phyloP scores from a whole-genome alignment of 2,113 vertebrate species.

The Sminthopsis crassicaudata region DNA sequence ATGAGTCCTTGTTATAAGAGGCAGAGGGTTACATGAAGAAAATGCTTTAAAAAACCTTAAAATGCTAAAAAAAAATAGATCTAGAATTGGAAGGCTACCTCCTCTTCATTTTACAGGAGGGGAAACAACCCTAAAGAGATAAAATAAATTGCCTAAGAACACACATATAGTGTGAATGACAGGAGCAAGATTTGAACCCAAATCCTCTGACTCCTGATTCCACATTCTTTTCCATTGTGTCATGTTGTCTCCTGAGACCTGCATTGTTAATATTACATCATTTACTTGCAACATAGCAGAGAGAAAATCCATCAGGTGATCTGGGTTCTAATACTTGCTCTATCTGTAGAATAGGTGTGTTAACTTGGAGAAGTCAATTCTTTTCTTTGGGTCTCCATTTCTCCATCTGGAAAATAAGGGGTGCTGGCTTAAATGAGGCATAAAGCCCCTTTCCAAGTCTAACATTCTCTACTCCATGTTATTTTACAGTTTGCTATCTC shows the following conservation, averaged over 20 bases:
- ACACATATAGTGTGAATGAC: not conserved
- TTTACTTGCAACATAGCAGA: not conserved
- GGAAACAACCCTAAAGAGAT: not conserved
- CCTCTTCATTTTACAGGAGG: not conserved
- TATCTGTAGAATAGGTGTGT: not conserved
- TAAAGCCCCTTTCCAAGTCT: not conserved
- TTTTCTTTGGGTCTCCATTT: not conserved
- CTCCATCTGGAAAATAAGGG: not conserved
- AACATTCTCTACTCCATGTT: not conserved
- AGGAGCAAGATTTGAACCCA: not conserved
- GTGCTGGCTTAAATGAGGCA: not conserved
- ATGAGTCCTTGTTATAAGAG: not conserved
- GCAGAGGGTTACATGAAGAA: not conserved
- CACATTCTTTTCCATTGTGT: not conserved
- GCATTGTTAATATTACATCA: not conserved
- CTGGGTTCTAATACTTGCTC: not conserved
- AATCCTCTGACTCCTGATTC: not conserved
- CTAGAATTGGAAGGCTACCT: not conserved
- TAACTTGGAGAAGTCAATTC: not conserved
- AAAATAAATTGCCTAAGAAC: not conserved
- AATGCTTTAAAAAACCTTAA: not conserved
- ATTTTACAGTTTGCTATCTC: not conserved
- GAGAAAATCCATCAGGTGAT: not conserved
- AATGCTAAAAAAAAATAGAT: not conserved
- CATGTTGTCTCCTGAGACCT: not conserved